A percentile compares a stretch with the other conserved stretches of the same genome.
phyloP scores from a whole-genome alignment of 2,113 vertebrate genomes.

The Boleophthalmus pectinirostris region DNA sequence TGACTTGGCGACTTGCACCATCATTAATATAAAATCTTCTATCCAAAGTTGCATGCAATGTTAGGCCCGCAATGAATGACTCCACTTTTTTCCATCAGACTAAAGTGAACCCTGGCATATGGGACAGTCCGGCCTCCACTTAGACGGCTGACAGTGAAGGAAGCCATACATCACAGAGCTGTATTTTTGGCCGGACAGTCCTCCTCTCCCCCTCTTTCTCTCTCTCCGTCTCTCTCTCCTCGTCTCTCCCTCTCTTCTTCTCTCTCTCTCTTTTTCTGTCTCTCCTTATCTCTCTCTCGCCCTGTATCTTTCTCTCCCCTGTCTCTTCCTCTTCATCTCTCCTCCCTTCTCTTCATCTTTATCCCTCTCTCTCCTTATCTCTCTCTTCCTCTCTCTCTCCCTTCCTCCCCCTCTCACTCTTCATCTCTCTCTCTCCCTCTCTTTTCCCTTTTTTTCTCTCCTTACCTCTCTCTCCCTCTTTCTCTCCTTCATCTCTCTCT shows the following conservation, averaged over 20 bases:
- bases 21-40: constrained; percentile 7
- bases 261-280: neutral
- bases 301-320: constrained; percentile 5
- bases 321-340: no score
- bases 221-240: constrained; percentile 24
- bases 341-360: no score
- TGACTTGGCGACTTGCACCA: neutral
- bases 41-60: neutral
- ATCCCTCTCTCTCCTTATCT: no score
- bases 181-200: constrained; percentile 56
- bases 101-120: constrained; percentile 3
- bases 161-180: constrained; percentile 70
- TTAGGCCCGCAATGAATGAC: neutral
- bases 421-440: no score
- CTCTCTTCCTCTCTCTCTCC: no score
- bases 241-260: neutral
- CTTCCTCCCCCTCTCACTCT: no score
- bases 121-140: constrained; percentile 26
- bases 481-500: no score
- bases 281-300: no score
- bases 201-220: constrained; percentile 11
- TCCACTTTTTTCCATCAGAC: neutral
- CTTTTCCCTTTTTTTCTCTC: no score
- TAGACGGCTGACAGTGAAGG: constrained; percentile 66
- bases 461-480: no score